A percentile compares a stretch with the other conserved stretches of the same genome.
Conservation (phyloP, 2,797 vertebrate species). For the Crocodylus rhombifer region DNA sequence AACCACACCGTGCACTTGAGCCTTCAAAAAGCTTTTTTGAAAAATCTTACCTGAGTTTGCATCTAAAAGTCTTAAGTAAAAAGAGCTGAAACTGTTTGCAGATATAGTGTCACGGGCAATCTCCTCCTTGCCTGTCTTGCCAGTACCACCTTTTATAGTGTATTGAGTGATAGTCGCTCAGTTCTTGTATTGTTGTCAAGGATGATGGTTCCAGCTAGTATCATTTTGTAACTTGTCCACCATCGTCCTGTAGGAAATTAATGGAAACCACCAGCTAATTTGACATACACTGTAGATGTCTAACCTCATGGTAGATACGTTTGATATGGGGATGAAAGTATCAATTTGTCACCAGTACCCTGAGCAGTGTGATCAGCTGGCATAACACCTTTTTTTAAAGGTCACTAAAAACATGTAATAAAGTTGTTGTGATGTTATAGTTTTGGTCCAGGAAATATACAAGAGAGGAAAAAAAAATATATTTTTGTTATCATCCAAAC, state of each 20-base stretch:
- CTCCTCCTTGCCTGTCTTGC: background rate
- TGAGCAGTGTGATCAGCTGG: background rate
- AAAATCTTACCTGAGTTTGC: background rate
- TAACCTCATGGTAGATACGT: background rate
- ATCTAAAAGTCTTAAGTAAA: background rate
- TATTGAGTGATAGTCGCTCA: background rate
- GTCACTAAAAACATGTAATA: background rate
- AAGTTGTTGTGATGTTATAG: too few species aligned
- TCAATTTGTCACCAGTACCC: background rate
- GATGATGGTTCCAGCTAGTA: background rate
- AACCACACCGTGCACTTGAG: background rate
- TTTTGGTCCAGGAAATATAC: too few species aligned
- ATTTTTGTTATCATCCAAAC: too few species aligned
- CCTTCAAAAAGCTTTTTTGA: background rate
- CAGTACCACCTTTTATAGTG: background rate
- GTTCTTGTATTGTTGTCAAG: background rate
- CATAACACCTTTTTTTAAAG: background rate
- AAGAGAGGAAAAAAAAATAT: too few species aligned
- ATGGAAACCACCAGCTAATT: background rate
- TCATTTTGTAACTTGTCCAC: background rate
- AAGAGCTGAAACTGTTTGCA: background rate
- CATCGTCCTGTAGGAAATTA: background rate
- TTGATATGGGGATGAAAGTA: background rate
- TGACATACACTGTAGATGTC: background rate
- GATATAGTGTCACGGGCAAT: background rate